Evolutionary conservation across 1,140 invertebrate genomes (phyloP).

Genomic region (Dinoponera quadriceps): DNA sequence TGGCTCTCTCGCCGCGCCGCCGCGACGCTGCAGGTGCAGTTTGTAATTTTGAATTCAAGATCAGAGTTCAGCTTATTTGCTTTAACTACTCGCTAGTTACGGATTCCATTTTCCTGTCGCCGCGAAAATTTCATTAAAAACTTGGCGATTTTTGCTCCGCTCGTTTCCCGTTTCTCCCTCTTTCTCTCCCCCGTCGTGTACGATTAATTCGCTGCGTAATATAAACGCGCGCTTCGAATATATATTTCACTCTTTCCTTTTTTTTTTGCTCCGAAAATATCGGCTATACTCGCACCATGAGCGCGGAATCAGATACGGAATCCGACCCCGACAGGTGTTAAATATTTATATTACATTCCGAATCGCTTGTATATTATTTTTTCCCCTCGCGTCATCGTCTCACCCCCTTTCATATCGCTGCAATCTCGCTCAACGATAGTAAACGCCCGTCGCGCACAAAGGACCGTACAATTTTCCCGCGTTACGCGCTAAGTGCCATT

Average conservation of each 20-base stretch:
- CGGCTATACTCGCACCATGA: too few species aligned
- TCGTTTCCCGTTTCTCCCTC: neutral
- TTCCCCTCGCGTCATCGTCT: constrained; percentile 5
- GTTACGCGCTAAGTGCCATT: constrained; percentile 57
- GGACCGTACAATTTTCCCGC: constrained; percentile 55
- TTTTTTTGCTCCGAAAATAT: neutral
- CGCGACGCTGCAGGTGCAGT: constrained; percentile 6
- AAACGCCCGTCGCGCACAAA: constrained; percentile 29
- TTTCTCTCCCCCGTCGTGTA: neutral
- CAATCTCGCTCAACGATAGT: neutral
- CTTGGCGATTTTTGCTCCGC: neutral
- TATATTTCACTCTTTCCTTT: neutral
- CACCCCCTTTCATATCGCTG: constrained; percentile 1
- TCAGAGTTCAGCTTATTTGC: constrained; percentile 57
- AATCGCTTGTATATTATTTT: neutral
- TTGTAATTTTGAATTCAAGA: constrained; percentile 56
- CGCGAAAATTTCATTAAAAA: constrained; percentile 30
- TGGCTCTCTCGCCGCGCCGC: neutral
- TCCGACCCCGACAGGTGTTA: neutral
- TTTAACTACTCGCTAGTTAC: constrained; percentile 54
- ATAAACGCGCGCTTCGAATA: neutral
- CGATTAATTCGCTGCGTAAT: constrained; percentile 27
- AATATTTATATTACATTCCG: constrained; percentile 27
- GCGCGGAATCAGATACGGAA: neutral
- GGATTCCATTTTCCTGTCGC: constrained; percentile 53